phyloP scores from a whole-genome alignment of 2,113 vertebrate genomes.

The Oxyruncus cristatus region DNA sequence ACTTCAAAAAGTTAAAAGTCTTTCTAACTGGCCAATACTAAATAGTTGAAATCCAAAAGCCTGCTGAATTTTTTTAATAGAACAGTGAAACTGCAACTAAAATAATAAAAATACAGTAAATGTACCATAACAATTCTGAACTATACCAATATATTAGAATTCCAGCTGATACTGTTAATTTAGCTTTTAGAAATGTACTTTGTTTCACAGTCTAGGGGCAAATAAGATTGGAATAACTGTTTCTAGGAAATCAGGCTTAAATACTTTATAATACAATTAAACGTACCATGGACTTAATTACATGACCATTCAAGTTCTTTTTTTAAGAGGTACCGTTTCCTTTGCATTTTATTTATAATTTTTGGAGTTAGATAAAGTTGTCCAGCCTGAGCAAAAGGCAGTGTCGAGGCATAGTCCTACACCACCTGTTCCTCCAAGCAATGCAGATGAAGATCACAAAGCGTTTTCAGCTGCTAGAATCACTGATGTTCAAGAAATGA shows the following conservation, averaged over 20 bases:
- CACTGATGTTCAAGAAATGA: background rate
- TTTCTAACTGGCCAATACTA: background rate
- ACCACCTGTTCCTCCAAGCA: background rate
- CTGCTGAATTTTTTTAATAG: background rate
- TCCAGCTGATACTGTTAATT: background rate
- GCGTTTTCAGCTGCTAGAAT: background rate
- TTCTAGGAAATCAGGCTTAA: background rate
- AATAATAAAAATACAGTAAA: background rate
- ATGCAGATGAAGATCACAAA: background rate
- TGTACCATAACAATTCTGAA: background rate
- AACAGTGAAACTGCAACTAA: background rate
- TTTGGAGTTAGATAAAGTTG: background rate
- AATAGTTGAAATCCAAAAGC: background rate
- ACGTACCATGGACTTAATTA: background rate
- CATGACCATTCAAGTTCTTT: background rate
- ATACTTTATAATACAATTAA: background rate
- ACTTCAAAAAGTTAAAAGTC: background rate
- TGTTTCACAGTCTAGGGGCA: background rate
- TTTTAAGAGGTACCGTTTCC: background rate
- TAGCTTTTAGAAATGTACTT: background rate
- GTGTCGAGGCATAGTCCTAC: background rate
- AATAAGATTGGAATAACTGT: background rate
- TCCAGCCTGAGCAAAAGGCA: background rate
- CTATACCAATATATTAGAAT: background rate
- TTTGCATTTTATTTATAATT: background rate